Evolutionary conservation across 2,797 vertebrate species (phyloP), one percentile per base, ranked within the genome.

Genomic region (Phaenicophaeus curvirostris): DNA sequence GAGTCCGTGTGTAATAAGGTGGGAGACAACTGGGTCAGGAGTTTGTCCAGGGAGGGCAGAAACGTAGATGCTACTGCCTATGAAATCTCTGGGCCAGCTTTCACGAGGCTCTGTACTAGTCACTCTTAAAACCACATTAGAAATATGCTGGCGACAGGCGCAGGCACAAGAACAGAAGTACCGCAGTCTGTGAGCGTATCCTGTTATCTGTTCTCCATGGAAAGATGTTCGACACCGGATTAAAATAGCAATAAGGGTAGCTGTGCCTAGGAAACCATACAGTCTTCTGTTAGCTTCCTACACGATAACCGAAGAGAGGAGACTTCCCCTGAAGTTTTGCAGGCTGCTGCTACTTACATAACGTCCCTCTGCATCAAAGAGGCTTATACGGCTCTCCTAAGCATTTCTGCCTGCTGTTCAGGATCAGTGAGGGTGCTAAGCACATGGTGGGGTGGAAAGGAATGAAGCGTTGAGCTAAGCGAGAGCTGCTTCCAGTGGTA

Each of bases 271-370:
- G 94, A 90, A 96, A 87, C 87, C 81, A 41, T 79, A 51, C 8
- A 69, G 68, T 77, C 88, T 94, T 90, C 69, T 85, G 76, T 61
- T 86, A 87, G 86, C 96, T 89, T 89, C 96, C 94, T 96, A 92
- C 93, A 87, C n/a, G 33, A 17, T 41, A 39, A 84, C 68, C 11
- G 1, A 63, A 85, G 95, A 96, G 80, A 87, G 87, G 78, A 96
- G 95, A 96, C 94, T 91, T 96, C 85, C 95, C 77, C 73, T 95
- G 69, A 96, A 96, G 93, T 96, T 94, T 62, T 89, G 72, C 89
- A 82, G 46, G 57, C 77, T 96, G 88, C 90, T 87, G 80, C 73
- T 87, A 89, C 93, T 97, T 97, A 95, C 1, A 81, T 97, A 97
- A 97, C 91, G 79, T 89, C 73, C 78, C 85, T 76, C 87, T 90